Conservation (phyloP, 2,888 invertebrate species). For the Tenthredo amoena region DNA sequence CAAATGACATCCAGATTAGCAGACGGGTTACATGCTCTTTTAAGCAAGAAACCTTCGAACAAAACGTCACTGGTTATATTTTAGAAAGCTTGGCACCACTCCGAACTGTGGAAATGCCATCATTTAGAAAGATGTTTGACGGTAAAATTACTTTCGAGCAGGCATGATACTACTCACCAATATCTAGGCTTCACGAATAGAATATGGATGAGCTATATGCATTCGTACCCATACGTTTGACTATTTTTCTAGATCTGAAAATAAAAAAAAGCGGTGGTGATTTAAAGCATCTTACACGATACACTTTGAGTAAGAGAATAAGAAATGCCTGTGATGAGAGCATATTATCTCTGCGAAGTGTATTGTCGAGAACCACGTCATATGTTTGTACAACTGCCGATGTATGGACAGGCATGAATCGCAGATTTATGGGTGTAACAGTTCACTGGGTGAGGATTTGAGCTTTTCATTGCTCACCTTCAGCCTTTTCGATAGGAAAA, state of each 20-base stretch:
- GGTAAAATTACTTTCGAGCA: background rate
- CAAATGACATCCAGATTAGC: background rate
- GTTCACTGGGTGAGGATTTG: constrained; percentile 8
- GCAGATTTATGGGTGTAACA: constrained; percentile 17
- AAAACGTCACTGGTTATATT: background rate
- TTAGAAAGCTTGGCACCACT: constrained; percentile 1
- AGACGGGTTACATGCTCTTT: background rate
- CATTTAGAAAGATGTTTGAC: constrained; percentile 14
- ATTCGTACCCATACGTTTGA: background rate
- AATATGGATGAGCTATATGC: background rate
- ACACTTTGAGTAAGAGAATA: background rate
- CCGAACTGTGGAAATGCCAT: constrained; percentile 6
- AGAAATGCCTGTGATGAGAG: background rate
- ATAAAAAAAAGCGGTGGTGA: constrained; percentile 5
- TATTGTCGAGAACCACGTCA: background rate
- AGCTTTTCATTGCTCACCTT: background rate
- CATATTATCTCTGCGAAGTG: background rate
- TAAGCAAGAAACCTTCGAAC: background rate
- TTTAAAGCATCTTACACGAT: background rate
- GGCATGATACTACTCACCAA: too few relatives aligned
- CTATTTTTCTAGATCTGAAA: background rate
- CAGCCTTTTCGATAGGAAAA: background rate
- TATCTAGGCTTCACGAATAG: background rate
- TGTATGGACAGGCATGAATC: background rate
- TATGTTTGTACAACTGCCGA: constrained; percentile 13